Percentiles rank a stretch among this genome's conserved stretches.
Evolutionary conservation across 2,888 invertebrate species (phyloP).

Genomic region (Cantharis flavilabris): DNA sequence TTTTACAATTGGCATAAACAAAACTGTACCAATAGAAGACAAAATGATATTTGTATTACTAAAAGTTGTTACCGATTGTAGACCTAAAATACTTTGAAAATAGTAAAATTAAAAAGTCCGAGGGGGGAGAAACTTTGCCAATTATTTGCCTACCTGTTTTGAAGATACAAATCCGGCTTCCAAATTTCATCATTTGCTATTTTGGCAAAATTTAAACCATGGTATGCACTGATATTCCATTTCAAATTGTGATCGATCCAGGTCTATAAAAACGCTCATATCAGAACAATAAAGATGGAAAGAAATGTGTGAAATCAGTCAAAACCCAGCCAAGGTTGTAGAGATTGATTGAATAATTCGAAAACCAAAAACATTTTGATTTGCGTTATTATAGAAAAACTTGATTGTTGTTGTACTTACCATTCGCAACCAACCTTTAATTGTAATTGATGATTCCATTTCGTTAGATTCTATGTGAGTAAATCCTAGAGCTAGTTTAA

Average conservation of each 20-base stretch:
- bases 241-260: constrained; percentile 75
- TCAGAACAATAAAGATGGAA: too few species aligned
- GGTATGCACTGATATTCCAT: constrained; percentile 73
- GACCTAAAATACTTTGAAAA: constrained; percentile 60
- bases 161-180: constrained; percentile 75
- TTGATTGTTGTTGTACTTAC: constrained; percentile 53
- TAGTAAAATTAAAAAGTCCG: background rate
- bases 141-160: constrained; percentile 63
- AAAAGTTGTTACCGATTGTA: constrained; percentile 62
- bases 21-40: constrained; percentile 58
- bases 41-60: constrained; percentile 62
- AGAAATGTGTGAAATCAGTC: too few species aligned
- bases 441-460: constrained; percentile 62
- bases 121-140: background rate
- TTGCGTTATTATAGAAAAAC: too few species aligned
- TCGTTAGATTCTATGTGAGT: constrained; percentile 71
- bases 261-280: constrained; percentile 58
- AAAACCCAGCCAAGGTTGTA: too few species aligned
- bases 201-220: constrained; percentile 63
- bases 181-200: constrained; percentile 75
- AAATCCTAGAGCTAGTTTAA: constrained; percentile 62
- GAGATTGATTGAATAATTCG: too few species aligned
- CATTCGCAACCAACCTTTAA: constrained; percentile 65
- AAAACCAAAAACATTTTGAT: too few species aligned
- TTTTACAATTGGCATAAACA: constrained; percentile 72